These are phyloP conservation scores for Dasypolia templi DNA, from an alignment of 2,888 invertebrate species.

Conservation along the genomic window DNA sequence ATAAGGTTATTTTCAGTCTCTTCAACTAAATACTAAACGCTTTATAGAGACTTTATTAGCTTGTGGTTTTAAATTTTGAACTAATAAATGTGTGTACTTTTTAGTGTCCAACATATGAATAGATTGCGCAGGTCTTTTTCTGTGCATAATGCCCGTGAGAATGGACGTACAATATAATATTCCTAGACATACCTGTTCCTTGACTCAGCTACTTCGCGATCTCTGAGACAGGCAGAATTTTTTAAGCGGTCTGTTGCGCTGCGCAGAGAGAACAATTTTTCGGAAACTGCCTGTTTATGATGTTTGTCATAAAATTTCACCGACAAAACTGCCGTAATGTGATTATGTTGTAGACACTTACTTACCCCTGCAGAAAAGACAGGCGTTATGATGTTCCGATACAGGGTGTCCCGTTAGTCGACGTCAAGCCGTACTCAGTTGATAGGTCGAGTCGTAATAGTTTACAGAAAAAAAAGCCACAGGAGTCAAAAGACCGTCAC, in stretches of 20 bases:
- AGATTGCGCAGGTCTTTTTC: not conserved
- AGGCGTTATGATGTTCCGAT: not conserved
- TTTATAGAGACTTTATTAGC: not conserved
- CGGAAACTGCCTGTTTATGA: not conserved
- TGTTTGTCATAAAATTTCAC: not conserved
- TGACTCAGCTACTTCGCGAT: not conserved
- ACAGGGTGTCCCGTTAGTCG: too few relatives aligned
- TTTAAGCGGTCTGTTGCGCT: not conserved
- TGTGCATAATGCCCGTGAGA: too few relatives aligned
- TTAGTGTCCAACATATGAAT: not conserved
- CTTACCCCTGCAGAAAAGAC: not conserved
- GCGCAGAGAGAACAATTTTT: not conserved
- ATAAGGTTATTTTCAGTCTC: constrained; percentile 18
- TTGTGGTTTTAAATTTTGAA: constrained; percentile 16
- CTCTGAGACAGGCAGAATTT: not conserved
- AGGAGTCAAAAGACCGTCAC: too few relatives aligned
- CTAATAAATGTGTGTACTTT: not conserved
- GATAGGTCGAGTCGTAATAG: too few relatives aligned
- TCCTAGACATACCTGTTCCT: not conserved
- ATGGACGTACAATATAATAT: not conserved
- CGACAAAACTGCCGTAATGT: not conserved
- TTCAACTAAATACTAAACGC: not conserved
- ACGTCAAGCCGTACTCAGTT: too few relatives aligned
- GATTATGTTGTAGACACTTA: not conserved
- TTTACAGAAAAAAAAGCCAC: too few relatives aligned